Conservation (phyloP, 2,113 vertebrate genomes). For the Microcebus lehilahytsara region DNA sequence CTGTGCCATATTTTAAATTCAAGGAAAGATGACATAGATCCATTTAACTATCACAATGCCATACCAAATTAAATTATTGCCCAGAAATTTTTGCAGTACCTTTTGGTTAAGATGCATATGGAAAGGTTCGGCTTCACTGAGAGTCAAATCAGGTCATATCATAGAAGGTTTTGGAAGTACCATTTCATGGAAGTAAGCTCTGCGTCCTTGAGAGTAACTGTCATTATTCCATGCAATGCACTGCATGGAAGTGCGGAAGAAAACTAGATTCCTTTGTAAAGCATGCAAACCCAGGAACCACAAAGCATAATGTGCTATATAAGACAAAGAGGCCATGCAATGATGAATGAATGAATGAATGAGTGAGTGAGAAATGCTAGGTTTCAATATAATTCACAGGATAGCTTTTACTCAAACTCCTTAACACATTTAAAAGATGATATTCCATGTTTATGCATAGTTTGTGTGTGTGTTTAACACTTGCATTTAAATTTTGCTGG, state of each 20-base stretch:
- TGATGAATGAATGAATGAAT: background rate
- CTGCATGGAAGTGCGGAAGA: slow-evolving; percentile 26
- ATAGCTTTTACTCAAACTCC: background rate
- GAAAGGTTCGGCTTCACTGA: slow-evolving; percentile 54
- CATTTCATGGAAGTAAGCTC: slow-evolving; percentile 55
- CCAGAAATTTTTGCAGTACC: background rate
- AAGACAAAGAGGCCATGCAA: background rate
- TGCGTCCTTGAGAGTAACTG: slow-evolving; percentile 28
- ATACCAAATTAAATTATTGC: slow-evolving; percentile 67
- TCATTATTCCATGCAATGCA: background rate
- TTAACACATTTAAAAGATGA: background rate
- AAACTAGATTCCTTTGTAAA: slow-evolving; percentile 17
- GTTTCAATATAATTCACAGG: background rate
- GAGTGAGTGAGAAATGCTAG: background rate
- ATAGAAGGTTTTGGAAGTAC: slow-evolving; percentile 35
- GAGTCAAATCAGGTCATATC: slow-evolving; percentile 12
- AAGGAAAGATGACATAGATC: slow-evolving; percentile 57
- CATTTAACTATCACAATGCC: slow-evolving; percentile 69
- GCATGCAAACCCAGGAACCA: background rate
- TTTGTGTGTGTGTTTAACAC: background rate
- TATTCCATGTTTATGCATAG: background rate
- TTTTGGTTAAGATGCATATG: slow-evolving; percentile 40
- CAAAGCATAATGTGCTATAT: background rate
- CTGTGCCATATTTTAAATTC: slow-evolving; percentile 62
- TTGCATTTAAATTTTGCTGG: slow-evolving; percentile 33